A percentile compares a stretch with the other conserved stretches of the same genome.
Evolutionary conservation across 2,113 vertebrate genomes (phyloP).

Genomic region (Regulus satrapa): DNA sequence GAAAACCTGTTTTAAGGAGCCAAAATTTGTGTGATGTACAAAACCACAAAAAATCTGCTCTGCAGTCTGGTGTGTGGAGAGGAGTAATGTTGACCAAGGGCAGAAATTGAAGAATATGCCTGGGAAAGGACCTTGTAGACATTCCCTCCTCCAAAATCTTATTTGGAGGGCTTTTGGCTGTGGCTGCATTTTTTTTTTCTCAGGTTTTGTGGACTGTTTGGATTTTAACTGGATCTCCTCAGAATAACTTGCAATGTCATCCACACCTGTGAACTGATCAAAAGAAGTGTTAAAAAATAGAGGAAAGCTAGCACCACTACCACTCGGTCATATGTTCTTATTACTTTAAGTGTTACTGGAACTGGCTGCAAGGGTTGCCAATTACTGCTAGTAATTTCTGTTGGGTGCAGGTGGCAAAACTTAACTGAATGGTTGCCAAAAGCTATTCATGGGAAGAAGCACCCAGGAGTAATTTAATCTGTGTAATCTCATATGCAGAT

Average conservation of each 20-base stretch:
- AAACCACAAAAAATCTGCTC: neutral
- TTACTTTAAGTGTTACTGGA: neutral
- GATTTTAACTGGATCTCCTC: neutral
- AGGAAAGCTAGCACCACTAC: neutral
- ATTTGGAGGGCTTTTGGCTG: neutral
- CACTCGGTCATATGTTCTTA: neutral
- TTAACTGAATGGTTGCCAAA: neutral
- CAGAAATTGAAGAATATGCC: neutral
- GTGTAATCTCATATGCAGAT: neutral
- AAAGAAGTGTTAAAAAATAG: neutral
- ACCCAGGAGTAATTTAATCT: neutral
- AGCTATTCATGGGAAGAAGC: slow-evolving; percentile 2
- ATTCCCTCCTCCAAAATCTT: neutral
- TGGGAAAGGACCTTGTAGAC: neutral
- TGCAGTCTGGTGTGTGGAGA: neutral
- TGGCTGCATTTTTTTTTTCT: neutral
- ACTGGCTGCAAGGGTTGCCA: neutral
- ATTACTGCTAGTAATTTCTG: neutral
- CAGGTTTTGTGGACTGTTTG: neutral
- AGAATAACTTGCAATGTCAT: neutral
- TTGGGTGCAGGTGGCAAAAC: neutral
- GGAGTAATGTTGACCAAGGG: neutral
- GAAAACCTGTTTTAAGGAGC: neutral
- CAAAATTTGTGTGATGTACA: neutral
- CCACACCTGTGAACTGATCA: neutral